Percentiles rank a stretch among this genome's conserved stretches.
phyloP scores from a whole-genome alignment of 64 coral and sea anemone species.

The Pocillopora damicornis region DNA sequence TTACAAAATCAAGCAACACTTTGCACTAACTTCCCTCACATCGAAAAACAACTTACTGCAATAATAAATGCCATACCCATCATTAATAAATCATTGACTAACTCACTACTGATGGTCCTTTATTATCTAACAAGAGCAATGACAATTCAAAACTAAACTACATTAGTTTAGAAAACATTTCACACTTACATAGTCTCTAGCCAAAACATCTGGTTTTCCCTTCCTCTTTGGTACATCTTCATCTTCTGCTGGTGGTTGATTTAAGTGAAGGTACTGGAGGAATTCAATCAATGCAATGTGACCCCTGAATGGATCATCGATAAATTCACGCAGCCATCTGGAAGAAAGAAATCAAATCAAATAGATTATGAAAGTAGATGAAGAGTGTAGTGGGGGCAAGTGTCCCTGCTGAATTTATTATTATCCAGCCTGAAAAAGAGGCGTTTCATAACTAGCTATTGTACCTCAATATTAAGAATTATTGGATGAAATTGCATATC shows the following conservation, averaged over 20 bases:
- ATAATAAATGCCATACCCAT: no score
- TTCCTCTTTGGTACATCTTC: constrained; percentile 18
- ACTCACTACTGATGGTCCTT: no score
- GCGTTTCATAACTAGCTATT: no score
- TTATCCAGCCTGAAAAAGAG: no score
- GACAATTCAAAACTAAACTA: background rate
- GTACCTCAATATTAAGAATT: no score
- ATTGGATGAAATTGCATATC: no score
- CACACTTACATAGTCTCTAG: constrained; percentile 84
- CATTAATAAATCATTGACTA: no score
- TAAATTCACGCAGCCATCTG: constrained; percentile 94
- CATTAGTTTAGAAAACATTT: background rate
- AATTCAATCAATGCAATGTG: constrained; percentile 88
- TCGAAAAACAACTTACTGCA: no score
- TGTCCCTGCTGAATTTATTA: no score
- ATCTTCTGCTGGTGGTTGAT: constrained; percentile 44
- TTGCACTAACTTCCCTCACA: no score
- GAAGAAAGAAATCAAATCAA: background rate
- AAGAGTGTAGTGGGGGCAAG: background rate
- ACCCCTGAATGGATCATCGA: constrained; percentile 94
- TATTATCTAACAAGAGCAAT: no score
- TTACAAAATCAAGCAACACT: no score
- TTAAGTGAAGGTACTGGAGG: constrained; percentile 79
- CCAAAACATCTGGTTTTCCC: constrained; percentile 72
- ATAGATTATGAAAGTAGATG: background rate